Evolutionary conservation across 64 coral and sea anemone species (phyloP), one percentile per base, ranked within the genome.

Genomic region (Montipora sp.): DNA sequence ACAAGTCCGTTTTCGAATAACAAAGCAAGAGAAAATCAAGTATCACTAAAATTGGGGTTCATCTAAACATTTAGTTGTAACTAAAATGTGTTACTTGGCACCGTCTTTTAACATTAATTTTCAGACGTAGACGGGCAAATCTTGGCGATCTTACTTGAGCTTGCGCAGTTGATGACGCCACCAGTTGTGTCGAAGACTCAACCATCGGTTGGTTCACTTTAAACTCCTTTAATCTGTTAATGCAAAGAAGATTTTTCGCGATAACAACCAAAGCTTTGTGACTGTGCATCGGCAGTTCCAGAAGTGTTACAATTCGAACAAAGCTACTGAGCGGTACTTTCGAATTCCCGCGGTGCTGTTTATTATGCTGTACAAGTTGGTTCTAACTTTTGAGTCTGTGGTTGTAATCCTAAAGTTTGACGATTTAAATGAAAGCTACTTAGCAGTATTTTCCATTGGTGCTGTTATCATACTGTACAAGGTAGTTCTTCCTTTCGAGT

Each of bases 161-260:
- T 13, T 23, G 43, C 2, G 36, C 15, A 16, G 11, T 46, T 48
- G 75, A 70, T 10, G 82, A 7, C 0, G 82, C 8, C 5, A 61
- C 5, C 2, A 58, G 7, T 47, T 16, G 9, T 18, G 8, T 11
- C 5, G 44, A 0, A 23, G 18, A 27, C 21, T 85, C 82, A 85
- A 85, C 16, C 45, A 50, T 27, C 48, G 82, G 82, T 13, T 3
- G 14, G 8, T 71, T 85, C 12, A 27, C 61, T 85, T 85, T 85
- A 23, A 85, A 85, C 19, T 85, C 63, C 19, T 85, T 85, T 71
- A 85, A 49, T 12, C 82, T 85, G 61, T 85, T 50, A 18, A 70
- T 15, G 68, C 8, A 47, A 36, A 47, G 2, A 13, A 9, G 3
- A 46, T 3, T 12, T 11, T 63, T 63, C 60, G 2, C 74, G 5